phyloP scores from a whole-genome alignment of 2,797 vertebrate species.

The Sciurus carolinensis region DNA sequence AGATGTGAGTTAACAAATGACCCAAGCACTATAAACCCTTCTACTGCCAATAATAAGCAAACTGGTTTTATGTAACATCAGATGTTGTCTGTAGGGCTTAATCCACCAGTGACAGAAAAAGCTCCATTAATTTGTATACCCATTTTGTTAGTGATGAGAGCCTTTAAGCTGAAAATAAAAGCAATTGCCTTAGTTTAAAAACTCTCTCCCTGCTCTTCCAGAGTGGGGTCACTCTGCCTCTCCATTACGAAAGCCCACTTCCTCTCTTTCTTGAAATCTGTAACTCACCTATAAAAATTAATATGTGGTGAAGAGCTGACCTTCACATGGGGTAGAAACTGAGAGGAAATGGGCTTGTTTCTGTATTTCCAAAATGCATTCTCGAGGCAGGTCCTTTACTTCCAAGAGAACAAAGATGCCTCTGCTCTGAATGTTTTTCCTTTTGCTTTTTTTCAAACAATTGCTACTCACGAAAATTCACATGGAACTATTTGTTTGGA shows the following conservation, averaged over 20 bases:
- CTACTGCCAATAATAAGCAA: not conserved
- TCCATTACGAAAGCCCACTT: not conserved
- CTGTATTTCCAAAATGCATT: not conserved
- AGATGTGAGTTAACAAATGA: not conserved
- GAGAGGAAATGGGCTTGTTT: not conserved
- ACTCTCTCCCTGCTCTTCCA: not conserved
- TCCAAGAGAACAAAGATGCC: not conserved
- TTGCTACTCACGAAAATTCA: constrained; percentile 2
- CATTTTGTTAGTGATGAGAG: constrained; percentile 59
- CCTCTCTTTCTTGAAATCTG: constrained; percentile 22
- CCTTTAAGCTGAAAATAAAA: constrained; percentile 65
- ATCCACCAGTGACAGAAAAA: constrained; percentile 54
- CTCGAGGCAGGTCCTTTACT: not conserved
- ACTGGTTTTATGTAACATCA: constrained; percentile 38
- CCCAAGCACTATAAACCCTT: constrained; percentile 27
- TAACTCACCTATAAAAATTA: constrained; percentile 18
- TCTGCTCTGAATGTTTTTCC: not conserved
- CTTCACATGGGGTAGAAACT: not conserved
- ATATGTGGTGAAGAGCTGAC: not conserved
- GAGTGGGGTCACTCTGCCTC: not conserved
- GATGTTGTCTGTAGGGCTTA: constrained; percentile 25
- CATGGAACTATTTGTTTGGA: constrained; percentile 11
- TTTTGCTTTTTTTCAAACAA: constrained; percentile 51
- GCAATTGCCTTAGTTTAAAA: not conserved
- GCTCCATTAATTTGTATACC: constrained; percentile 50